Conservation (phyloP, 2,113 vertebrate species). For the Origma solitaria region DNA sequence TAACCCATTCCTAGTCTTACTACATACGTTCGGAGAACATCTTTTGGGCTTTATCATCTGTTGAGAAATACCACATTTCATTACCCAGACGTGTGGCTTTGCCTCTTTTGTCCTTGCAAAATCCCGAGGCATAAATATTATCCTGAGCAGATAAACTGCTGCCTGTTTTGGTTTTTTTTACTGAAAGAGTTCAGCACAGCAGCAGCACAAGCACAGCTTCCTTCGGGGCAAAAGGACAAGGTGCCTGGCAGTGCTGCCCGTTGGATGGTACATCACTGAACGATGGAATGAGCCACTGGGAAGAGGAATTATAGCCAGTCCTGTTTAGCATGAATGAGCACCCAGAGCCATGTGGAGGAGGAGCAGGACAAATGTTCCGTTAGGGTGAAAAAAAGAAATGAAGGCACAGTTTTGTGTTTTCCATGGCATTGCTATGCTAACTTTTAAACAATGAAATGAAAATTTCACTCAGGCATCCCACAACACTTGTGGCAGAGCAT, state of each 20-base stretch:
- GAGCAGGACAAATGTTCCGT: background rate
- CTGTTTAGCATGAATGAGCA: rapidly evolving
- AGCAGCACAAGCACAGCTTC: background rate
- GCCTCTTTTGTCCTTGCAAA: background rate
- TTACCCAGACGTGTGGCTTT: background rate
- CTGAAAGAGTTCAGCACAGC: background rate
- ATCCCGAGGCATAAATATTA: background rate
- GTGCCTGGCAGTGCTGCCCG: background rate
- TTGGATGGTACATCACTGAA: background rate
- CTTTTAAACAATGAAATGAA: background rate
- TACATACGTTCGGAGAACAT: background rate
- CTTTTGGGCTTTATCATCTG: background rate
- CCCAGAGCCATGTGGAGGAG: rapidly evolving
- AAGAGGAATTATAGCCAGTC: background rate
- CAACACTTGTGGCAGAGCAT: background rate
- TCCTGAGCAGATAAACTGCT: background rate
- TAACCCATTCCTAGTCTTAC: background rate
- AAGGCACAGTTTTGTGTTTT: background rate
- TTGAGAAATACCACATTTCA: background rate
- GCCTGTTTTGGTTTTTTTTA: background rate
- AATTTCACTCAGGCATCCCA: background rate
- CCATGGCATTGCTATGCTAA: background rate
- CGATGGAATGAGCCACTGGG: background rate
- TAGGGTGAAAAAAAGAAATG: background rate
- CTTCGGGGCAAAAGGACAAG: background rate